Evolutionary conservation across 2,888 invertebrate species (phyloP).

Genomic region (Mactromeris polynyma): DNA sequence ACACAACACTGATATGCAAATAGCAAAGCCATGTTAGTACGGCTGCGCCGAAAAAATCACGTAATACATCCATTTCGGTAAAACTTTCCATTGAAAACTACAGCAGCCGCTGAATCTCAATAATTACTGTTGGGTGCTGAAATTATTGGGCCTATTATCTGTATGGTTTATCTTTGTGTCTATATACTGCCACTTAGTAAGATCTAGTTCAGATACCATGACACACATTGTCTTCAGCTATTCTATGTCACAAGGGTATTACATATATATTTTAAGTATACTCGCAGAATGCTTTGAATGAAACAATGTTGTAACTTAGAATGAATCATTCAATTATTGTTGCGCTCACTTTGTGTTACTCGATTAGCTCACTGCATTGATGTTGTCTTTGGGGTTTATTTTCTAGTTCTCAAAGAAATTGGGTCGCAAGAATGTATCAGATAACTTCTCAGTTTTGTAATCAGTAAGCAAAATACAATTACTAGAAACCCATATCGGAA

Average conservation of each 20-base stretch:
- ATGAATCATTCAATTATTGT: slow-evolving; percentile 4
- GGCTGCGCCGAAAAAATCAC: no score
- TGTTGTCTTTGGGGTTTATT: neutral
- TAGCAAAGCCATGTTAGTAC: no score
- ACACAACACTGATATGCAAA: no score
- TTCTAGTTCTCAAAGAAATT: neutral
- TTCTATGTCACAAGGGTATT: no score
- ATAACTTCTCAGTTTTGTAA: neutral
- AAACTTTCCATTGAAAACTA: no score
- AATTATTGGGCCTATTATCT: neutral
- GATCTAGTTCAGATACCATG: no score
- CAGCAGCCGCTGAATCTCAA: neutral
- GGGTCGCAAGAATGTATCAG: neutral
- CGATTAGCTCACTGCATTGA: neutral
- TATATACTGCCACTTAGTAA: no score
- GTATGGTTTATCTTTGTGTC: neutral
- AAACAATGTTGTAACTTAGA: neutral
- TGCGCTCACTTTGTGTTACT: neutral
- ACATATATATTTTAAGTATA: no score
- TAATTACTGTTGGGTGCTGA: neutral
- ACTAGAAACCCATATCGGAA: neutral
- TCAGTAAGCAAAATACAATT: neutral
- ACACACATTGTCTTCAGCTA: no score
- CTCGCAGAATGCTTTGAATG: no score
- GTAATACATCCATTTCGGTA: no score